phyloP scores from a whole-genome alignment of 2,113 vertebrate genomes.

The Misgurnus anguillicaudatus region DNA sequence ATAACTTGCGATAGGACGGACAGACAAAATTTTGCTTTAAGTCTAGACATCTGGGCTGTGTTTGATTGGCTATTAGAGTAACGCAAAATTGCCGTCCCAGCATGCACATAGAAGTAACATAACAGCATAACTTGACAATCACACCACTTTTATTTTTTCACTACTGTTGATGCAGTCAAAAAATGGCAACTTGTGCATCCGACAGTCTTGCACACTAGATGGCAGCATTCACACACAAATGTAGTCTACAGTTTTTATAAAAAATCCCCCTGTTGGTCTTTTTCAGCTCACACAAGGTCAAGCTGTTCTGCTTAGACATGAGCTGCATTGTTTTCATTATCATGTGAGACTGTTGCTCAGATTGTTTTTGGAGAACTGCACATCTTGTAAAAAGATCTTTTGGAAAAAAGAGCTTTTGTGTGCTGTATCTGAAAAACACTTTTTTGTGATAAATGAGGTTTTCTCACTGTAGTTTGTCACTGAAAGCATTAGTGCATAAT shows the following conservation, averaged over 20 bases:
- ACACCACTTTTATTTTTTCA: neutral
- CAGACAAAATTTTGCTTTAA: no score
- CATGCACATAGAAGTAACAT: no score
- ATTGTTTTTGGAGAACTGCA: neutral
- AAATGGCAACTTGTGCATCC: slow-evolving; percentile 3
- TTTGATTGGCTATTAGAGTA: no score
- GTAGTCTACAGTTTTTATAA: neutral
- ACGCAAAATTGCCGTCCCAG: no score
- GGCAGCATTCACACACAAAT: slow-evolving; percentile 45
- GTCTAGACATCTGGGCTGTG: no score
- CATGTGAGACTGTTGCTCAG: neutral
- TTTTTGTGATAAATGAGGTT: no score
- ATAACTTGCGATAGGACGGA: no score
- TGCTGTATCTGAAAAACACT: no score
- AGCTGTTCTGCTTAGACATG: slow-evolving; percentile 28
- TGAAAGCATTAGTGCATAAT: no score
- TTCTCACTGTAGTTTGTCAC: no score
- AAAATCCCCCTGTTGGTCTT: neutral
- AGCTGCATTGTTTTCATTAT: slow-evolving; percentile 15
- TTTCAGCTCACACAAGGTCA: slow-evolving; percentile 44
- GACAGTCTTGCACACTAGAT: slow-evolving; percentile 45
- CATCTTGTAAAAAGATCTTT: neutral
- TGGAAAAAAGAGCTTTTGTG: no score
- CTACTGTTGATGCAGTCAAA: neutral
- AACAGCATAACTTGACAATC: no score